These are phyloP conservation scores for Glaucidium brasilianum DNA, from an alignment of 2,113 vertebrate genomes.

Conservation along the genomic window DNA sequence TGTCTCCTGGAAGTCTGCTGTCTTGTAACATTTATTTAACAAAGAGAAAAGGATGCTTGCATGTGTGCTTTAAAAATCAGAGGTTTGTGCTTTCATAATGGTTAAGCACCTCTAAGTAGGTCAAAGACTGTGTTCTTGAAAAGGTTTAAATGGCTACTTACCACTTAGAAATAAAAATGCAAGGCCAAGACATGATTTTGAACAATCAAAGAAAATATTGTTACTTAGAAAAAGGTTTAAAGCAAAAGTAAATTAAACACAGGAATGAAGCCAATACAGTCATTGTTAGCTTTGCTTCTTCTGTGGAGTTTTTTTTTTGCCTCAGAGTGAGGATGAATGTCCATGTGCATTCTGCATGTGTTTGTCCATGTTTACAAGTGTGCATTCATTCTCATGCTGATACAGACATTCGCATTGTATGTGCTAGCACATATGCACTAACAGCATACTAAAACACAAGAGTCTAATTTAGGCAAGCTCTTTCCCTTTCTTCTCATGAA, in stretches of 20 bases:
- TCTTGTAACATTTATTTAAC: neutral
- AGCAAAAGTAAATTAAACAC: neutral
- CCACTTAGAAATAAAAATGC: neutral
- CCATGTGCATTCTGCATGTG: neutral
- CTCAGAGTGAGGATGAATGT: neutral
- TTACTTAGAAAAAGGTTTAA: neutral
- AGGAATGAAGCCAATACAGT: neutral
- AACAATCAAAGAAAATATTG: neutral
- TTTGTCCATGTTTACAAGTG: neutral
- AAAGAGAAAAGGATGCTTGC: neutral
- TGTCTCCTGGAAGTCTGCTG: neutral
- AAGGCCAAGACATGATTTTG: neutral
- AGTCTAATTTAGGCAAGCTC: neutral
- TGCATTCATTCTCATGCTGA: neutral
- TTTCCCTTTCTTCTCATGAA: neutral
- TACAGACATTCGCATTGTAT: neutral
- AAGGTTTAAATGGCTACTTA: constrained; percentile 21
- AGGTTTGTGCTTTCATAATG: neutral
- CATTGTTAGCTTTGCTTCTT: neutral
- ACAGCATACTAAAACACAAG: neutral
- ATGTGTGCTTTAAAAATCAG: neutral
- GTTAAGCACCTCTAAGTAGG: neutral
- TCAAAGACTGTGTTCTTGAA: neutral
- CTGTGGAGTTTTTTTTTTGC: neutral
- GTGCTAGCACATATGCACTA: neutral